Conservation (phyloP, 2,888 invertebrate genomes). For the Leuctra nigra region DNA sequence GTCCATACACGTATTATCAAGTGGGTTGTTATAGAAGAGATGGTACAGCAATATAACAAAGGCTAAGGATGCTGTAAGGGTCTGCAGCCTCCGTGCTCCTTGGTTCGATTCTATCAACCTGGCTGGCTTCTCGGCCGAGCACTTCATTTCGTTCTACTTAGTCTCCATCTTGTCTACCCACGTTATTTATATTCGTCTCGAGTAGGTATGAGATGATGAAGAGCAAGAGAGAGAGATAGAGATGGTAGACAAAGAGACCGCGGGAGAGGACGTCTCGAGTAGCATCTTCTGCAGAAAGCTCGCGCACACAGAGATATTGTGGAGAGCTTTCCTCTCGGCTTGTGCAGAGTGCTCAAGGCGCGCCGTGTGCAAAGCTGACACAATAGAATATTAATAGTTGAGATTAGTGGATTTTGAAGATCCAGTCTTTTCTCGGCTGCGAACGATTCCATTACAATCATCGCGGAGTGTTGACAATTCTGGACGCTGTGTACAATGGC, state of each 20-base stretch:
- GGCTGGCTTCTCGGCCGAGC: neutral
- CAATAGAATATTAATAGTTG: no score
- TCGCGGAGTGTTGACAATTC: no score
- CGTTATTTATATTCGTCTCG: slow-evolving; percentile 2
- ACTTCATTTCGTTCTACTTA: slow-evolving; percentile 5
- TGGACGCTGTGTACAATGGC: no score
- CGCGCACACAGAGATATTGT: neutral
- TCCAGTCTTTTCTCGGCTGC: no score
- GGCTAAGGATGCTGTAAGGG: neutral
- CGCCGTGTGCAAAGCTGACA: no score
- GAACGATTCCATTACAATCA: no score
- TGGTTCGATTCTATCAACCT: neutral
- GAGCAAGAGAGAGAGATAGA: slow-evolving; percentile 1
- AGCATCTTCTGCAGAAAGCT: slow-evolving; percentile 1
- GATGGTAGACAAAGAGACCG: neutral
- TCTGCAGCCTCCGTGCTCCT: neutral
- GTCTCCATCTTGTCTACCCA: neutral
- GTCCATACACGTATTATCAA: neutral
- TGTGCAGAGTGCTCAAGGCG: no score
- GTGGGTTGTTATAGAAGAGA: slow-evolving; percentile 3
- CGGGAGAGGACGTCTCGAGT: neutral
- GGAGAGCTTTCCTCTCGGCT: neutral
- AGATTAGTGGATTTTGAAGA: no score
- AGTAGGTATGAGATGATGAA: neutral
- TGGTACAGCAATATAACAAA: neutral